phyloP scores from a whole-genome alignment of 1,140 invertebrate genomes.

The Conus betulinus region DNA sequence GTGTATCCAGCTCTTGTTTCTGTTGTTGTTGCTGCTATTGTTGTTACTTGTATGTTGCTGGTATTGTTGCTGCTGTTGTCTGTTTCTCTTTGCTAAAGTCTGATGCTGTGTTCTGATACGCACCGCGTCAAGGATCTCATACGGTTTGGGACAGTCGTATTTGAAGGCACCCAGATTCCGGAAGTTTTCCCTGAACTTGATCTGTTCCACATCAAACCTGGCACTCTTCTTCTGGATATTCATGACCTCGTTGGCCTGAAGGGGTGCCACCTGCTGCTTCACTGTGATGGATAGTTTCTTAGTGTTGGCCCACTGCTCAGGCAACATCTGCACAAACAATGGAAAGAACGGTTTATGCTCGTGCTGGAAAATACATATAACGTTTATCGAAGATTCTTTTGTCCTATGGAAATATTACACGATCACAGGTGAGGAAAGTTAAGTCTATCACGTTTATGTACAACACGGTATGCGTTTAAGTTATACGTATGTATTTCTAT shows the following conservation, averaged over 20 bases:
- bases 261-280: slow-evolving; percentile 94
- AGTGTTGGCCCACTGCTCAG: slow-evolving; percentile 95
- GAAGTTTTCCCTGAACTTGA: slow-evolving; percentile 91
- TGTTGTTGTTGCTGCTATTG: too few species aligned
- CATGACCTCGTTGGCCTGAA: slow-evolving; percentile 95
- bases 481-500: too few species aligned
- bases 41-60: too few species aligned
- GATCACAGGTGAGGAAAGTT: too few species aligned
- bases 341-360: too few species aligned
- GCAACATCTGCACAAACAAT: slow-evolving; percentile 84
- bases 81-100: too few species aligned
- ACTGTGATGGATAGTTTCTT: slow-evolving; percentile 93
- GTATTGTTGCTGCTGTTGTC: too few species aligned
- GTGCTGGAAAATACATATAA: neutral
- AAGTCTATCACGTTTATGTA: too few species aligned
- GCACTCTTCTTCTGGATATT: slow-evolving; percentile 90
- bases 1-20: too few species aligned
- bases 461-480: too few species aligned
- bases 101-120: neutral
- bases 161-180: slow-evolving; percentile 79
- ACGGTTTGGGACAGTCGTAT: slow-evolving; percentile 87
- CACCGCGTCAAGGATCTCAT: slow-evolving; percentile 86
- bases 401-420: too few species aligned
- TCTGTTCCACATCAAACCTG: slow-evolving; percentile 89
- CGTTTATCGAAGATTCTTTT: too few species aligned